Conservation (phyloP, 2,888 invertebrate species). For the Germaria angustata region DNA sequence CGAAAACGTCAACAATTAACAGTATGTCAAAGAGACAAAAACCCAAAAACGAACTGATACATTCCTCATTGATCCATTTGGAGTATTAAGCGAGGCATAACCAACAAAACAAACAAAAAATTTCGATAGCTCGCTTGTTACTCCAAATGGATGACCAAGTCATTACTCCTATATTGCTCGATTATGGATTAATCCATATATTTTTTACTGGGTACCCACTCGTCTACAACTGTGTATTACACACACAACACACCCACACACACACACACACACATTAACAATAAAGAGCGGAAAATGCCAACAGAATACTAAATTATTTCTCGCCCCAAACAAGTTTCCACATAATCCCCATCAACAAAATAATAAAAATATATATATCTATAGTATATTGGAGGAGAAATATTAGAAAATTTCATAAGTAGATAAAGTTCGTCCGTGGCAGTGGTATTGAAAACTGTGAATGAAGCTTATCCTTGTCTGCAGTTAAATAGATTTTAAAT, state of each 20-base stretch:
- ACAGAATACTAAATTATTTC: slow-evolving; percentile 61
- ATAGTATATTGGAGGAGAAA: background rate
- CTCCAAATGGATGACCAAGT: too few species aligned
- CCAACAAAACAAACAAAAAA: too few species aligned
- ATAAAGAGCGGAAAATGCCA: slow-evolving; percentile 41
- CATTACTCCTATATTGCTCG: too few species aligned
- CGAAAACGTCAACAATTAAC: too few species aligned
- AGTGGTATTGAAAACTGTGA: slow-evolving; percentile 64
- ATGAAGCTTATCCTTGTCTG: slow-evolving; percentile 58
- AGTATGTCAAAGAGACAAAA: too few species aligned
- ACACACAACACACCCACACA: background rate
- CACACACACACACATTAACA: background rate
- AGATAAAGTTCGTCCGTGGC: slow-evolving; percentile 64
- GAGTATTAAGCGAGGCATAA: too few species aligned
- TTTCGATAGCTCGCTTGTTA: too few species aligned
- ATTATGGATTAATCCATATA: too few species aligned
- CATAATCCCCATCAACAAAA: slow-evolving; percentile 11
- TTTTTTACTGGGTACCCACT: too few species aligned
- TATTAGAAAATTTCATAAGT: slow-evolving; percentile 22
- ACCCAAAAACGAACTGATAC: too few species aligned
- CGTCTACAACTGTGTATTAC: background rate
- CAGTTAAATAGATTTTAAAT: slow-evolving; percentile 67
- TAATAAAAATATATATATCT: background rate
- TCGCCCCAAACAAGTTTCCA: slow-evolving; percentile 48
- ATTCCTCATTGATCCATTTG: too few species aligned